These are phyloP conservation scores for Pseudomugil gertrudae DNA, from an alignment of 2,797 vertebrate species.

Conservation along the genomic window DNA sequence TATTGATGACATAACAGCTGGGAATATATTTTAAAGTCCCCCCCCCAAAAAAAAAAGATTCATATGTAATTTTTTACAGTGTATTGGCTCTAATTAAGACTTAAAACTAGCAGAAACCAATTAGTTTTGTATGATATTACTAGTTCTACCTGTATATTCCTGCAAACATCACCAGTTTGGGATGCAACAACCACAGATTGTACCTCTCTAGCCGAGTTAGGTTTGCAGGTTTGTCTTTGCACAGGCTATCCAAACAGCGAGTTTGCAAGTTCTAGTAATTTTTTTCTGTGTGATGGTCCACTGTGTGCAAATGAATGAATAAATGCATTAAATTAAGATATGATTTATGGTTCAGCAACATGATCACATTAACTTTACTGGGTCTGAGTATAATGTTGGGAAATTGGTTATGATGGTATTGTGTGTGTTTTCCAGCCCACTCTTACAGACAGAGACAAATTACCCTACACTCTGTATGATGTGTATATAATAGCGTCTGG, in stretches of 20 bases:
- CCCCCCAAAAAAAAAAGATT: too few species aligned
- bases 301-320: not conserved
- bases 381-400: not conserved
- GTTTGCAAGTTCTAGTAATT: conserved; percentile 9
- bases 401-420: not conserved
- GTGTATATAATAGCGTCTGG: conserved; percentile 6
- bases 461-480: conserved; percentile 3
- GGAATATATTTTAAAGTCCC: not conserved
- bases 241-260: conserved; percentile 38
- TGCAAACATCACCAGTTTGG: not conserved
- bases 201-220: not conserved
- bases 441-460: conserved; percentile 10
- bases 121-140: not conserved
- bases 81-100: not conserved
- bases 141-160: not conserved
- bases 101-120: not conserved
- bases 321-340: not conserved
- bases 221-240: conserved; percentile 39
- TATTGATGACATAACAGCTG: not conserved
- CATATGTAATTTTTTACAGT: not conserved
- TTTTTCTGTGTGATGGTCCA: conserved; percentile 1
- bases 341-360: conserved; percentile 6
- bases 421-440: conserved; percentile 12
- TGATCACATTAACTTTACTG: conserved; percentile 24
- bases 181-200: not conserved